Evolutionary conservation across 1,140 invertebrate genomes (phyloP).

Genomic region (Atta cephalotes): DNA sequence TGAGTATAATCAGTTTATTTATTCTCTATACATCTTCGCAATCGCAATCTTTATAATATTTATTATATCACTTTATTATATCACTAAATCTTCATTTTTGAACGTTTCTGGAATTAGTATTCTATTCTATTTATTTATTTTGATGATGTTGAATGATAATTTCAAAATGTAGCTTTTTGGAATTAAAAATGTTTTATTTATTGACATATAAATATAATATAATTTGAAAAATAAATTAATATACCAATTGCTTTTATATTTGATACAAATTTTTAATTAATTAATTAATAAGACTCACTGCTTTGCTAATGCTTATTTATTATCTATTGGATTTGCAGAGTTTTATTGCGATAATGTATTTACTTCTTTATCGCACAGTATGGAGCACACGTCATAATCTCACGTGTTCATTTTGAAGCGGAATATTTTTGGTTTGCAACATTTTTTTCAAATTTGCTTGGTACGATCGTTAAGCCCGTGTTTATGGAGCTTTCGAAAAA

Average conservation of each 20-base stretch:
- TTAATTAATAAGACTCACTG: background rate
- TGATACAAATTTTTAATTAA: background rate
- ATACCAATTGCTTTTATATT: background rate
- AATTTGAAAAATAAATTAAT: background rate
- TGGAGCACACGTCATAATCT: slow-evolving; percentile 14
- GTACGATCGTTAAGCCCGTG: slow-evolving; percentile 45
- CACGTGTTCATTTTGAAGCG: background rate
- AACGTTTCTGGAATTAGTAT: background rate
- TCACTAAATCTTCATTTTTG: background rate
- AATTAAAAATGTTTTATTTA: background rate
- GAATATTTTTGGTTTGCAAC: slow-evolving; percentile 40
- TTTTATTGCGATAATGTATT: background rate
- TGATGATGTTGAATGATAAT: background rate
- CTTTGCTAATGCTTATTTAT: background rate
- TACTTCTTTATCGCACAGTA: background rate
- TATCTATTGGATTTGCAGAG: background rate
- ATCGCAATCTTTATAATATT: background rate
- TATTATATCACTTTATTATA: too few species aligned
- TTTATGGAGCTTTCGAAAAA: slow-evolving; percentile 63
- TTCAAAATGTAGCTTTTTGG: background rate
- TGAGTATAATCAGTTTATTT: slow-evolving; percentile 14
- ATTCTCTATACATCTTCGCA: background rate
- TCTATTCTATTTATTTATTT: background rate
- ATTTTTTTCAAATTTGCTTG: slow-evolving; percentile 52
- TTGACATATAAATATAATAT: background rate